Base-by-base conservation (phyloP, 2,797 vertebrate species). In the Xyrichtys novacula region DNA sequence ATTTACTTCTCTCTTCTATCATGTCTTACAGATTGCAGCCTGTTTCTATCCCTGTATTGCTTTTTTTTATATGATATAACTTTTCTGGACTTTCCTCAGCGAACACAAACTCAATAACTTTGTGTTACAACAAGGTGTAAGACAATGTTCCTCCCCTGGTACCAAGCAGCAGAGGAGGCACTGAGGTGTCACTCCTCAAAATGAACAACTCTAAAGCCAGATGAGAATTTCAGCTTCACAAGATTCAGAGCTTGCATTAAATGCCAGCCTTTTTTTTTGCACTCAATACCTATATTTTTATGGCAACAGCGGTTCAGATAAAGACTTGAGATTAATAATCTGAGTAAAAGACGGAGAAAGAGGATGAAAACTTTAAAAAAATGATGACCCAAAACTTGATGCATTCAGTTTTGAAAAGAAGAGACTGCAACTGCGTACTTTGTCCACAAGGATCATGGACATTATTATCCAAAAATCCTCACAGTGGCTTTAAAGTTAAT, bases 31-130 rank as follows among this genome's bases (percentile, higher is more conserved):
- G 14, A 1, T 50, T 19, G 28, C 36, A 19, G 22, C 34, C 34
- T 53, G 42, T 47, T 44, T 56, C 16, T 11, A 19, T 57, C 10
- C 36, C 17, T 40, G 34, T 40, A 28, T 46, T 46, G 12, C 6
- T 71, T 52, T 20, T 71, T 67, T 39, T 38, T n/a, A 53, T 52
- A 7, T 59, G 22, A 46, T 40, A 14, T 31, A 68, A 54, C 19
- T 19, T 61, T 29, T 5, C 19, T 57, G 26, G 29, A 22, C 31
- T 56, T 42, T 32, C 19, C 25, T 19, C 34, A 40, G 58, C 47
- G 48, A 62, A 40, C 23, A 4, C 2, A 50, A 62, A 40, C 14
- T 14, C 31, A 25, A 57, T 48, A 25, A 48, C 19, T 9, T 19
- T 12, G 2, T 5, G 19, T 65, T 50, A 46, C 46, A 60, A 32